phyloP scores from a whole-genome alignment of 2,797 vertebrate species.

The Pantherophis alleghaniensis region DNA sequence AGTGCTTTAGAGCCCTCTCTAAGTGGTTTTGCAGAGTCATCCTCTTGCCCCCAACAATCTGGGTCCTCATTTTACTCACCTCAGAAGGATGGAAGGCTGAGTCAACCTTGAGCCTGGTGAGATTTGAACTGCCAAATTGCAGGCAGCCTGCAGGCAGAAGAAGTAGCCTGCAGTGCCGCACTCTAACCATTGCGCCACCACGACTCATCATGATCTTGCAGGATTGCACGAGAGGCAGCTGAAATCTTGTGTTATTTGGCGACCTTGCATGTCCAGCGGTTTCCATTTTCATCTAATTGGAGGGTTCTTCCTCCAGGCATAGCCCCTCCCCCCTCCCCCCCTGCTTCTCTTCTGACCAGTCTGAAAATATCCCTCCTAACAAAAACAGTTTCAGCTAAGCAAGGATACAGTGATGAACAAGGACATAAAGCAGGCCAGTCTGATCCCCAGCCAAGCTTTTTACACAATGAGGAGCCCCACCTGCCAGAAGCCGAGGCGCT shows the following conservation, averaged over 20 bases:
- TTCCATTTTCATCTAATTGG: neutral
- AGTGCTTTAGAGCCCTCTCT: too few species aligned
- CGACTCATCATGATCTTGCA: neutral
- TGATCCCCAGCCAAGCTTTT: neutral
- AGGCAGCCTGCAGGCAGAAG: too few species aligned
- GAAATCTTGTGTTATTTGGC: neutral
- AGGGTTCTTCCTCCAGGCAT: neutral
- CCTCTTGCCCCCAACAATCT: too few species aligned
- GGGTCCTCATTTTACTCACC: too few species aligned
- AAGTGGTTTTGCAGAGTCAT: too few species aligned
- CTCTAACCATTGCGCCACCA: too few species aligned
- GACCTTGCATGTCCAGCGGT: neutral
- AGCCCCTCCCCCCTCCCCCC: neutral
- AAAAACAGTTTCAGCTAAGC: neutral
- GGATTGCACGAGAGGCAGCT: neutral
- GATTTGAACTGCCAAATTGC: too few species aligned
- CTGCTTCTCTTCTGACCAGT: neutral
- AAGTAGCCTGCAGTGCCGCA: too few species aligned
- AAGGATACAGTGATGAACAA: neutral
- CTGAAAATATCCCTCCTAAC: neutral
- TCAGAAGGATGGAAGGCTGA: too few species aligned
- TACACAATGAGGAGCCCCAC: neutral
- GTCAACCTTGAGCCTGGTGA: too few species aligned
- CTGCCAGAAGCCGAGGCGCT: neutral
- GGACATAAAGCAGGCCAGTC: neutral